Evolutionary conservation across 2,888 invertebrate species (phyloP).

Genomic region (Trichopoda pennipes): DNA sequence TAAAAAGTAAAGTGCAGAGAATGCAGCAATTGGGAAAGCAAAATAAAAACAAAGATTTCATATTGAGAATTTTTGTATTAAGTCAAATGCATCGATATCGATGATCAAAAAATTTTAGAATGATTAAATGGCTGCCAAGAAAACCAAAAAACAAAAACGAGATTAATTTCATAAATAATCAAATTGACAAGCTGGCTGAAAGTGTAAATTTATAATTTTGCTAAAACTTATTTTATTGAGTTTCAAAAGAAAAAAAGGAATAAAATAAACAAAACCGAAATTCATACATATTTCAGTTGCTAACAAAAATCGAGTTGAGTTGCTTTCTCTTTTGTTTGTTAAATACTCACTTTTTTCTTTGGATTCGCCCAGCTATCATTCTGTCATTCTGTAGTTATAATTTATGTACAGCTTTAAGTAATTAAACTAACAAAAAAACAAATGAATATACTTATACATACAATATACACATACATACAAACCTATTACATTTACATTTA

Average conservation of each 20-base stretch:
- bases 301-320: background rate
- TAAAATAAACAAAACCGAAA: background rate
- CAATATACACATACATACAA: conserved; percentile 10
- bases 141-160: background rate
- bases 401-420: conserved; percentile 68
- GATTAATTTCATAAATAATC: background rate
- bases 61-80: background rate
- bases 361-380: background rate
- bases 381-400: conserved; percentile 49
- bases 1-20: conserved; percentile 6
- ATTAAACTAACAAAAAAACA: conserved; percentile 31
- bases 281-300: background rate
- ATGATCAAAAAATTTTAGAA: background rate
- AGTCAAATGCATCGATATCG: conserved; percentile 3
- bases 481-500: background rate
- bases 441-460: conserved; percentile 1
- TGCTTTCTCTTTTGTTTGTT: background rate
- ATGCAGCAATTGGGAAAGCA: background rate
- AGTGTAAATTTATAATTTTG: too few species aligned
- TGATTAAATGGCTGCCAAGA: background rate
- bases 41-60: conserved; percentile 4
- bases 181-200: background rate
- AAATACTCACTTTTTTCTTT: background rate
- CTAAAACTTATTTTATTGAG: too few species aligned
- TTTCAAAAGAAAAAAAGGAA: too few species aligned